Evolutionary conservation across 1,140 invertebrate species (phyloP).

Genomic region (Adelges cooleyi): DNA sequence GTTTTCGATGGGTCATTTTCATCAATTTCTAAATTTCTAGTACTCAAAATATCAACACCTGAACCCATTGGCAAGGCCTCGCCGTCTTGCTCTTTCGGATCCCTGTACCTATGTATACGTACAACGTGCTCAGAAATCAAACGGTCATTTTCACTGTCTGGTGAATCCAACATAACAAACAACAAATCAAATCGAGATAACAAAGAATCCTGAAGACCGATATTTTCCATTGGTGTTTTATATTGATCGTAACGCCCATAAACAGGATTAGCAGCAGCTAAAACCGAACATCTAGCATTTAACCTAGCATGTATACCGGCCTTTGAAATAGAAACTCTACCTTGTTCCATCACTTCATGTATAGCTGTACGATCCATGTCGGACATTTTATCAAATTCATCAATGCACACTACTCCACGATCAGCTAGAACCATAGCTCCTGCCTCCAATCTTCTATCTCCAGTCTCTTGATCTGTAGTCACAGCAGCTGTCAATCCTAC

Average conservation of each 20-base stretch:
- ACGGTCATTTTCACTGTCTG: conserved; percentile 80
- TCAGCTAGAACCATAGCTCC: conserved; percentile 99
- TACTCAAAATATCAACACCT: conserved; percentile 67
- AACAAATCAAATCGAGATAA: conserved; percentile 97
- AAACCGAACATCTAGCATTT: conserved; percentile 93
- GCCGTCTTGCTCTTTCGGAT: conserved; percentile 72
- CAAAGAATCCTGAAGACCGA: conserved; percentile 94
- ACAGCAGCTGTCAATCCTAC: conserved; percentile 98
- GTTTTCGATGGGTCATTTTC: conserved; percentile 48
- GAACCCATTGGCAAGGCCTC: conserved; percentile 75
- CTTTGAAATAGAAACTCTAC: conserved; percentile 93
- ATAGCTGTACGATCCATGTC: conserved; percentile 98
- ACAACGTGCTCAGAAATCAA: conserved; percentile 94
- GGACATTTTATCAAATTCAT: conserved; percentile 99
- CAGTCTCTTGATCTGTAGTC: conserved; percentile 88
- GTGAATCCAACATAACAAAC: conserved; percentile 91
- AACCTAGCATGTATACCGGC: conserved; percentile 96
- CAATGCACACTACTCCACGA: conserved; percentile 95
- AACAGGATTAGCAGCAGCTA: conserved; percentile 99
- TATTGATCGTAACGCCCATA: conserved; percentile 98
- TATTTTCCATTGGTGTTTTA: conserved; percentile 99
- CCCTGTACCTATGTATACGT: conserved; percentile 89
- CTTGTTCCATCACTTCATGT: conserved; percentile 96
- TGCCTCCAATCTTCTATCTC: conserved; percentile 81
- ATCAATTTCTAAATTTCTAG: conserved; percentile 42